A percentile compares a stretch with the other conserved stretches of the same genome.
These are phyloP conservation scores for Nomada ferruginata DNA, from an alignment of 2,888 invertebrate genomes.

Conservation along the genomic window DNA sequence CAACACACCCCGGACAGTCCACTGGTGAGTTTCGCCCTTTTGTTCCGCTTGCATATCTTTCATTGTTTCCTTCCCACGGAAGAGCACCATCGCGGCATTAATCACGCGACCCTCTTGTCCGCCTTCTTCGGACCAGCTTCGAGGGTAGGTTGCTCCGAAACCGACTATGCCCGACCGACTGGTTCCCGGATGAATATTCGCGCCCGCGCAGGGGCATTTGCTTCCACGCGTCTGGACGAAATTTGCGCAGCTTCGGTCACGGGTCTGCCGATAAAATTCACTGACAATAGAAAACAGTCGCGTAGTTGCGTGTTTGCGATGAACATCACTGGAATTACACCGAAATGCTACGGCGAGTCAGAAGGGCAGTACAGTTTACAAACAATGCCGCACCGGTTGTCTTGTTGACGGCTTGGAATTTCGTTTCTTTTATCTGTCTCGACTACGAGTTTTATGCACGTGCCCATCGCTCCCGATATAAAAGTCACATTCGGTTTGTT, in stretches of 20 bases:
- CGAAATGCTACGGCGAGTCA: constrained; percentile 32
- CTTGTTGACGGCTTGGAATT: constrained; percentile 16
- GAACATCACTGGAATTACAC: constrained; percentile 37
- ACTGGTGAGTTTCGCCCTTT: constrained; percentile 87
- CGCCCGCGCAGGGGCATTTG: neutral
- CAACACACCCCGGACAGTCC: constrained; percentile 90
- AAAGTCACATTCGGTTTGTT: constrained; percentile 53
- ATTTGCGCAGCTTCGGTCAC: neutral
- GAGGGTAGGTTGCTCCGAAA: no score
- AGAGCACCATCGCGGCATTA: neutral
- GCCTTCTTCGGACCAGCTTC: no score
- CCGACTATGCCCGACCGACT: no score
- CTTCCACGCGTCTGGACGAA: neutral
- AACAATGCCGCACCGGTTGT: constrained; percentile 49
- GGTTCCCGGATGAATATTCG: neutral
- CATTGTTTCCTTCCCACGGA: no score
- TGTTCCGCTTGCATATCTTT: neutral
- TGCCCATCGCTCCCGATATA: constrained; percentile 49
- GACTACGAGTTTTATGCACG: constrained; percentile 56
- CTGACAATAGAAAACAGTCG: neutral
- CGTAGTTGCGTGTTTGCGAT: constrained; percentile 21
- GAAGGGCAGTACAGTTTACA: constrained; percentile 62
- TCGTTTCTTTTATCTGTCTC: constrained; percentile 45
- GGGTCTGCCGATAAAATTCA: constrained; percentile 41
- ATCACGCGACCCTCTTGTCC: no score